Base-by-base conservation (phyloP, 2,797 vertebrate genomes). In the Melopsittacus undulatus region DNA sequence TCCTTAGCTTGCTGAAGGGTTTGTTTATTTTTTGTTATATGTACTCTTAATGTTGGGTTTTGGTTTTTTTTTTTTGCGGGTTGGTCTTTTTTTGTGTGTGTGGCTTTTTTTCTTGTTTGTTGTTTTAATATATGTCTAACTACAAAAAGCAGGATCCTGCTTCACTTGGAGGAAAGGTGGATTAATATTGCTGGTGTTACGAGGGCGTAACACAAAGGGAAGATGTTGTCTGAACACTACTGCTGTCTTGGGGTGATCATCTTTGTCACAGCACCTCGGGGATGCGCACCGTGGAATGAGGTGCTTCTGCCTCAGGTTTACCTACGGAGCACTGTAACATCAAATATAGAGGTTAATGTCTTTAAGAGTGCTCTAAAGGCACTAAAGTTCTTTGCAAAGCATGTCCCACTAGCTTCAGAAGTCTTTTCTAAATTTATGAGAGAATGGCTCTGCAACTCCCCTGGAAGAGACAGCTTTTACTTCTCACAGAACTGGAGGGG, bases 261-360 rank as follows among this genome's bases (percentile, higher is more conserved):
- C 80, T 72, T 32, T 78, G 42, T 45, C 64, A 40, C n/a, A 75
- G 34, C 43, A 45, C 86, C 85, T 51, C 18, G 1, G 67, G 57
- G 83, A 88, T 13, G 29, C 3, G 11, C 19, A 42, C 42, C 4
- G 2, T 38, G 56, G 85, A 94, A 69, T 27, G 92, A 96, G 83
- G 61, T 83, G 52, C 56, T 96, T 81, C 75, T 95, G 89, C 61
- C 94, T 91, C 91, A 72, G 17, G 86, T 93, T 97, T 96, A 94
- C 94, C 96, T 91, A 95, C 68, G 91, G 95, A 97, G 96, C 93
- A 52, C 68, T 92, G 80, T 90, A 92, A 88, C 93, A 91, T 81
- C 45, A 92, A 91, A 90, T 95, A 94, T 93, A 82, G 95, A 92
- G 89, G 76, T 91, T 95, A 93, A 95, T 87, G 62, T 91, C 87